Evolutionary conservation across 64 coral and sea anemone genomes (phyloP), one percentile per base, ranked within the genome.

Genomic region (Montipora sp.): DNA sequence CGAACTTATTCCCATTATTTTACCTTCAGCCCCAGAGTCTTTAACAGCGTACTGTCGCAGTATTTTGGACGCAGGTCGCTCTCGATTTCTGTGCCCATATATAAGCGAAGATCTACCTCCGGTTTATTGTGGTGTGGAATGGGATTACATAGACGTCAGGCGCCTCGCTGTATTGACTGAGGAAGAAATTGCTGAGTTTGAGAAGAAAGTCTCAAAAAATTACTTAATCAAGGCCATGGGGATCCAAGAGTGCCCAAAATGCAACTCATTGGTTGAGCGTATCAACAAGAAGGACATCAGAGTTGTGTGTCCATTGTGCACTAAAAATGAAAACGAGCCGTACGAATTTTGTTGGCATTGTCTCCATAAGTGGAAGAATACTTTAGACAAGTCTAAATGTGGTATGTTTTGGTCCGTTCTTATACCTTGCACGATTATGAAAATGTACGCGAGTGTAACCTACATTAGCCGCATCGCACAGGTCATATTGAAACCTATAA

Each of bases 331-430:
- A 79, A 45, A 59, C 53, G 55, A 36, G 36, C 3, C 48, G 3
- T 96, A 88, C 75, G 95, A 92, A 23, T 96, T 96, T 20, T 96
- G 95, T 18, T 96, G 95, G 95, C 88, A 91, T 16, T 96, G 95
- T 43, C 58, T 94, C 15, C 88, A 96, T 12, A 55, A 94, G 66
- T 96, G 95, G 95, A 23, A 9, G 11, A 14, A 65, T 65, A 12
- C 11, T 13, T 65, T 0, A 65, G 15, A 14, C 12, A 65, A 0
- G 0, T 36, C 27, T 36, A 36, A 36, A 36, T 36, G 27, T 36
- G 27, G 27, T 36, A 36, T 36, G 27, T 36, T 36, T 36, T 36
- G 27, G 27, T 36, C 27, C 27, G 27, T 36, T 36, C 27, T 36
- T 36, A 36, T 36, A 36, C 27, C 27, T 36, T 36, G 27, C 27